These are phyloP conservation scores for Adrianichthys oophorus DNA, from an alignment of 2,797 vertebrate species.

Conservation along the genomic window DNA sequence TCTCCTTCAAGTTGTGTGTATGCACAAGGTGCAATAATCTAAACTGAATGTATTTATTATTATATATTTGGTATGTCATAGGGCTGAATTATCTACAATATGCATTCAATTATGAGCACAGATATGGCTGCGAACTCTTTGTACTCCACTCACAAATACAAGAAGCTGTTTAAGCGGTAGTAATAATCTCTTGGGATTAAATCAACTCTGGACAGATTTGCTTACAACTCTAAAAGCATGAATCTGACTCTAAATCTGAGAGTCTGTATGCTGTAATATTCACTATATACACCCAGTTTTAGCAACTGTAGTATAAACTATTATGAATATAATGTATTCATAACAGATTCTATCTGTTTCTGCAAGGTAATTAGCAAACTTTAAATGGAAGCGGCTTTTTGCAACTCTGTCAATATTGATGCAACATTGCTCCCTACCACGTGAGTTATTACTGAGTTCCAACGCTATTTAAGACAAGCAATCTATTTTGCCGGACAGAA, in stretches of 20 bases:
- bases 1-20: slow-evolving; percentile 42
- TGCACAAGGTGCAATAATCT: slow-evolving; percentile 53
- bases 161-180: slow-evolving; percentile 27
- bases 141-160: slow-evolving; percentile 43
- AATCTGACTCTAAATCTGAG: slow-evolving; percentile 34
- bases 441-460: slow-evolving; percentile 48
- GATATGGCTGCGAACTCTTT: slow-evolving; percentile 41
- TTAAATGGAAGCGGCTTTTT: slow-evolving; percentile 19
- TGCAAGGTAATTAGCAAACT: slow-evolving; percentile 1
- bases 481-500: slow-evolving; percentile 46
- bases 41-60: slow-evolving; percentile 40
- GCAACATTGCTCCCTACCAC: slow-evolving; percentile 21
- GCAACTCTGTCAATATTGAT: slow-evolving; percentile 27
- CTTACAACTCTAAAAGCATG: slow-evolving; percentile 36
- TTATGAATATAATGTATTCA: slow-evolving; percentile 17
- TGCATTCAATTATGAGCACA: slow-evolving; percentile 57
- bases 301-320: slow-evolving; percentile 11
- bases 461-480: slow-evolving; percentile 39
- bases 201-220: slow-evolving; percentile 14
- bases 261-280: slow-evolving; percentile 39
- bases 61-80: slow-evolving; percentile 45
- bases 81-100: slow-evolving; percentile 53
- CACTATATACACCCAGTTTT: slow-evolving; percentile 18
- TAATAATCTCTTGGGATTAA: slow-evolving; percentile 15
- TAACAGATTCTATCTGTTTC: slow-evolving; percentile 9